Evolutionary conservation across 2,888 invertebrate genomes (phyloP), one percentile per base, ranked within the genome.

Genomic region (Euphydryas editha): DNA sequence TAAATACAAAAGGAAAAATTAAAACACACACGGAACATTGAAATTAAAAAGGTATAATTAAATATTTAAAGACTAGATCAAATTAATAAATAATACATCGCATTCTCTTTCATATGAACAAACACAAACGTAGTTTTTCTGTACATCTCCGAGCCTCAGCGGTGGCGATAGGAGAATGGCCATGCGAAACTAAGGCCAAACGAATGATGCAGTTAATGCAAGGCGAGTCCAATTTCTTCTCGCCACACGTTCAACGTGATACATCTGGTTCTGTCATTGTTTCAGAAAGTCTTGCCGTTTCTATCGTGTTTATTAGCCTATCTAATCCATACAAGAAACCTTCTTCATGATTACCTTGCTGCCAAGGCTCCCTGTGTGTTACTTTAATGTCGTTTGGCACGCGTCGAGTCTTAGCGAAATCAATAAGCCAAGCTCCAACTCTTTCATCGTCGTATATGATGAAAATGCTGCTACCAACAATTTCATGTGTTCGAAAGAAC

Each of bases 281-380:
- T 69, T 81, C 82, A 39, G 81, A 81, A 63, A 79, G 76, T 67
- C 79, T 79, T 36, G 90, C 90, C 37, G 83, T 84, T 77, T 92
- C 92, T 85, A 92, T 87, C 39, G 88, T 96, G 78, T 95, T 93
- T 78, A 99, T 97, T 71, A 99, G 94, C 87, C 97, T 96, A 89
- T 99, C 99, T 77, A 99, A 93, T 64, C 99, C 99, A 75, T 94
- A 95, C 24, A 99, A 94, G 78, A 98, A 96, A 8, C 99, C 99
- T 86, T 99, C 99, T 86, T 99, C 99, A 81, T 97, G 97, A 85
- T 99, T 99, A n/a, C 99, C 99, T 74, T 97, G 95, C 68, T 94
- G 84, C 99, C 99, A 99, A 15, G 95, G 92, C 8, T 93, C 92
- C 65, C 98, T 94, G 84, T 99, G 99, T 73, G 95, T 95, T 17